These are phyloP conservation scores for Lutraria rhynchaena DNA, from an alignment of 1,140 invertebrate species.

Conservation along the genomic window DNA sequence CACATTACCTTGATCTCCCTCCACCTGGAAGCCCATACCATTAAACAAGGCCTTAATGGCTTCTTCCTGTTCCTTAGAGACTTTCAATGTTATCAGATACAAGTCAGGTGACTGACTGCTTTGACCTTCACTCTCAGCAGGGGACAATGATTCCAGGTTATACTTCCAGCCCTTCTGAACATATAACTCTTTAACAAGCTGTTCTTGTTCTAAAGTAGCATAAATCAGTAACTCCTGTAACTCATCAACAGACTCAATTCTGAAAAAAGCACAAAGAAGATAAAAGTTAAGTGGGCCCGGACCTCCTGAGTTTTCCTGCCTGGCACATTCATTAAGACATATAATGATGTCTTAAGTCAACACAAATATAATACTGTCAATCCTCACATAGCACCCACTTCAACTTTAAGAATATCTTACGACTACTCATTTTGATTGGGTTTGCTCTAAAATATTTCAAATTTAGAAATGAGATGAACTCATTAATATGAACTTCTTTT, in stretches of 20 bases:
- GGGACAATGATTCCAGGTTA: not conserved
- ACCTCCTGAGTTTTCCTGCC: not conserved
- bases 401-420: too few relatives aligned
- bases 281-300: too few relatives aligned
- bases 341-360: too few relatives aligned
- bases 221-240: slow-evolving; percentile 4
- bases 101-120: not conserved
- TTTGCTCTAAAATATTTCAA: too few relatives aligned
- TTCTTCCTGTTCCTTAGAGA: not conserved
- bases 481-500: too few relatives aligned
- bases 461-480: too few relatives aligned
- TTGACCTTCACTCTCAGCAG: not conserved
- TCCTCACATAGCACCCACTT: too few relatives aligned
- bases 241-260: too few relatives aligned
- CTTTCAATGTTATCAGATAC: slow-evolving; percentile 19
- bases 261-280: too few relatives aligned
- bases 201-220: slow-evolving; percentile 15
- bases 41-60: not conserved
- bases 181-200: slow-evolving; percentile 6
- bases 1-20: not conserved
- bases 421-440: too few relatives aligned
- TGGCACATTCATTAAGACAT: too few relatives aligned
- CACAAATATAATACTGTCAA: too few relatives aligned
- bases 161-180: slow-evolving; percentile 3
- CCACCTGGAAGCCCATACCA: not conserved